Evolutionary conservation across 2,888 invertebrate genomes (phyloP).

Genomic region (Limnephilus lunatus): DNA sequence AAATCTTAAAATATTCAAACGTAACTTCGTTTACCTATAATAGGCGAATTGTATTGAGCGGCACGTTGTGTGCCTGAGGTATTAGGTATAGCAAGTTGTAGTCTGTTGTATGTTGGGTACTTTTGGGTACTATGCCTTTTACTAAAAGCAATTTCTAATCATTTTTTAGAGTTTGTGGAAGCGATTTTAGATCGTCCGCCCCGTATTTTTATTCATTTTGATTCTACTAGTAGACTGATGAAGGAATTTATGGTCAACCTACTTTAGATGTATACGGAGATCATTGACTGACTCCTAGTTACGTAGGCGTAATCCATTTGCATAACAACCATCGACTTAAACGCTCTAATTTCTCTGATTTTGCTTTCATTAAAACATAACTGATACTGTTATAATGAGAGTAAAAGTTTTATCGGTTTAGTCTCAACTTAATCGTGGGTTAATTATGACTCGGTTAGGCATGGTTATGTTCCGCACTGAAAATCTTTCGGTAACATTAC

Average conservation of each 20-base stretch:
- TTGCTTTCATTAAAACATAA: slow-evolving; percentile 7
- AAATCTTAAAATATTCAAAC: too few relatives aligned
- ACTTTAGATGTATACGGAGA: background rate
- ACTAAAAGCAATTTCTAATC: background rate
- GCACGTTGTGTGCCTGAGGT: too few relatives aligned
- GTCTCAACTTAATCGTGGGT: background rate
- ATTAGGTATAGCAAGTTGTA: too few relatives aligned
- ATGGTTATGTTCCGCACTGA: slow-evolving; percentile 29
- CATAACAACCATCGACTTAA: slow-evolving; percentile 33
- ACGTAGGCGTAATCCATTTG: slow-evolving; percentile 20
- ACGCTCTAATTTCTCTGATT: slow-evolving; percentile 36
- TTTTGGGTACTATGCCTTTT: background rate
- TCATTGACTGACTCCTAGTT: slow-evolving; percentile 7
- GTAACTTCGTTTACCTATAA: too few relatives aligned
- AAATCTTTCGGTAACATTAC: slow-evolving; percentile 9
- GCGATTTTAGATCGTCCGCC: background rate
- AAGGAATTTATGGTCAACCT: background rate
- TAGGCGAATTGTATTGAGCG: too few relatives aligned
- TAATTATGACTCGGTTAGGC: background rate
- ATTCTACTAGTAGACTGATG: background rate
- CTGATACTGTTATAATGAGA: slow-evolving; percentile 38
- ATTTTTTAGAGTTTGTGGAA: background rate
- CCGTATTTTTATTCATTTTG: background rate
- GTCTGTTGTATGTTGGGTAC: too few relatives aligned
- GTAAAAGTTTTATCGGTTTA: slow-evolving; percentile 34